A percentile compares a stretch with the other conserved stretches of the same genome.
These are phyloP conservation scores for Helleia helle DNA, from an alignment of 2,888 invertebrate genomes.

Conservation along the genomic window DNA sequence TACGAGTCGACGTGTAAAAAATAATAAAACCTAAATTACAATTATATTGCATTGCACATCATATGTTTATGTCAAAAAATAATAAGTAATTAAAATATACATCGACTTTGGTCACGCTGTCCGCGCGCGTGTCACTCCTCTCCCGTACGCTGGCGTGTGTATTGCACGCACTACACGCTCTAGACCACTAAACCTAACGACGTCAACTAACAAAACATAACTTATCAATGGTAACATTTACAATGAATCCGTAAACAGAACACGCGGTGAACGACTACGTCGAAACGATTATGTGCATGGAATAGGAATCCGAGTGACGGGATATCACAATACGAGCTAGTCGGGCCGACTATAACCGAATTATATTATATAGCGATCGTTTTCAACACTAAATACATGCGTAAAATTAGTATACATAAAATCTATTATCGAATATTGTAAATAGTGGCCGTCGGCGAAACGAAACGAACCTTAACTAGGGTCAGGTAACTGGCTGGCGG, in stretches of 20 bases:
- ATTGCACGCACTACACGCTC: background rate
- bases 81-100: constrained; percentile 23
- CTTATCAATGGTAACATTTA: constrained; percentile 71
- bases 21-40: constrained; percentile 19
- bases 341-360: constrained; percentile 27
- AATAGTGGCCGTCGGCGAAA: background rate
- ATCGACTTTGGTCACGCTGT: constrained; percentile 37
- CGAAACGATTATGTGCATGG: constrained; percentile 38
- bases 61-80: constrained; percentile 18
- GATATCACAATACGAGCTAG: constrained; percentile 50
- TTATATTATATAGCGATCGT: constrained; percentile 28
- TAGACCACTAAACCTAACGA: constrained; percentile 3
- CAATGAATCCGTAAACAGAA: constrained; percentile 57
- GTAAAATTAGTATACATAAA: too few species aligned
- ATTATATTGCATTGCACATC: constrained; percentile 24
- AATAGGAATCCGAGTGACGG: constrained; percentile 64
- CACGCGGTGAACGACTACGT: constrained; percentile 37
- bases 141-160: background rate
- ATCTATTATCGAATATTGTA: too few species aligned
- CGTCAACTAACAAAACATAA: constrained; percentile 49
- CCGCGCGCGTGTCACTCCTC: constrained; percentile 18
- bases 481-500: constrained; percentile 44
- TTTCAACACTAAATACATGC: constrained; percentile 43
- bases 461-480: constrained; percentile 29
- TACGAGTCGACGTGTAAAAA: constrained; percentile 22